A percentile compares a stretch with the other conserved stretches of the same genome.
Evolutionary conservation across 2,113 vertebrate genomes (phyloP).

Genomic region (Butorides virescens): DNA sequence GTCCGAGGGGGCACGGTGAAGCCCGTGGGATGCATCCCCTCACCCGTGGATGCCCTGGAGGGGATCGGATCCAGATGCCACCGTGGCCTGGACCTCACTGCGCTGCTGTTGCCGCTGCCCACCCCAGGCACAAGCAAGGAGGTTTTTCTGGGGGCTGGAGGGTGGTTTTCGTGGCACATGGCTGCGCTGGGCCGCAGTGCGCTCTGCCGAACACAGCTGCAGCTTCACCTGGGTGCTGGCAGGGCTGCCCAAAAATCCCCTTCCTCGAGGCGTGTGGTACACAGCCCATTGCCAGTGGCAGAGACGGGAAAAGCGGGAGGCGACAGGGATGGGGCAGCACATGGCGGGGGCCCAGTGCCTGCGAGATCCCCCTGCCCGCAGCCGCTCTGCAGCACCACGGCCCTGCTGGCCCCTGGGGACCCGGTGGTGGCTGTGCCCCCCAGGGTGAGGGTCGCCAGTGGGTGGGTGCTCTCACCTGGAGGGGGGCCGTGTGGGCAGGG

Average conservation of each 20-base stretch:
- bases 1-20: not conserved
- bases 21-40: fast-evolving
- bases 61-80: fast-evolving
- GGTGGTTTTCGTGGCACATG: fast-evolving
- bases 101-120: fast-evolving
- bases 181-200: not conserved
- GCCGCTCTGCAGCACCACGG: not conserved
- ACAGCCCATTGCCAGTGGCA: fast-evolving
- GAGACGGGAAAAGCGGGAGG: fast-evolving
- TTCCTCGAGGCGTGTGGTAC: not conserved
- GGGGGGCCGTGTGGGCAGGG: not conserved
- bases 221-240: not conserved
- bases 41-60: not conserved
- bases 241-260: not conserved
- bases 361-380: fast-evolving
- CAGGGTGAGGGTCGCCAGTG: not conserved
- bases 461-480: not conserved
- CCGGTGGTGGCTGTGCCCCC: fast-evolving
- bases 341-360: fast-evolving
- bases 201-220: fast-evolving
- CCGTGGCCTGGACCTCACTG: not conserved
- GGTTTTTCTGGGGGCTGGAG: not conserved
- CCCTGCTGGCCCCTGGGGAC: not conserved
- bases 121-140: fast-evolving
- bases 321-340: not conserved